These are phyloP conservation scores for Neoascia interrupta DNA, from an alignment of 2,888 invertebrate species.

Conservation along the genomic window DNA sequence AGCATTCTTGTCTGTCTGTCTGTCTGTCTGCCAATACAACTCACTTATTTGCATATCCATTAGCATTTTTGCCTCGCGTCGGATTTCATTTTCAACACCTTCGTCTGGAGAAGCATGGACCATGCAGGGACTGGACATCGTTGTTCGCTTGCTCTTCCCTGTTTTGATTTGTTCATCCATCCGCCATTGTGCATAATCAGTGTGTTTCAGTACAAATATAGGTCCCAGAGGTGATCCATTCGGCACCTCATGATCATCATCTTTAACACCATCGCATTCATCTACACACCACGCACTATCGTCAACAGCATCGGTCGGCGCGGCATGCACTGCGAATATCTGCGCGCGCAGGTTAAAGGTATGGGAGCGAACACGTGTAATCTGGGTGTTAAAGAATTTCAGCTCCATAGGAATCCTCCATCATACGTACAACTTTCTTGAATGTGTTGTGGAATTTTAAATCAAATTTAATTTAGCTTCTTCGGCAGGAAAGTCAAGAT, in stretches of 20 bases:
- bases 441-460: constrained; percentile 66
- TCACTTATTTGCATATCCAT: constrained; percentile 67
- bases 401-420: constrained; percentile 38
- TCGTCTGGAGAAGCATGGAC: too few relatives aligned
- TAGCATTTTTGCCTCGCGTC: constrained; percentile 67
- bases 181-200: constrained; percentile 58
- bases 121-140: too few relatives aligned
- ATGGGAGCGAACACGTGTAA: constrained; percentile 69
- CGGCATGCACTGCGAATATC: constrained; percentile 56
- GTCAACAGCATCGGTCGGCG: constrained; percentile 32
- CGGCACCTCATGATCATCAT: constrained; percentile 61
- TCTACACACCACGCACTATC: constrained; percentile 1
- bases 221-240: constrained; percentile 65
- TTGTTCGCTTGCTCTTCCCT: not conserved
- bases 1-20: constrained; percentile 52
- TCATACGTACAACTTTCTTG: constrained; percentile 34
- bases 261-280: constrained; percentile 37
- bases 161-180: constrained; percentile 30
- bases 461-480: constrained; percentile 65
- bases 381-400: constrained; percentile 68
- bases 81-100: constrained; percentile 67
- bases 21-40: constrained; percentile 54
- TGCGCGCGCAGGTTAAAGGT: constrained; percentile 67
- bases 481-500: constrained; percentile 23
- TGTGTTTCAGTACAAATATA: constrained; percentile 58